These are phyloP conservation scores for Leptodactylus fallax DNA, from an alignment of 2,797 vertebrate species.

Conservation along the genomic window DNA sequence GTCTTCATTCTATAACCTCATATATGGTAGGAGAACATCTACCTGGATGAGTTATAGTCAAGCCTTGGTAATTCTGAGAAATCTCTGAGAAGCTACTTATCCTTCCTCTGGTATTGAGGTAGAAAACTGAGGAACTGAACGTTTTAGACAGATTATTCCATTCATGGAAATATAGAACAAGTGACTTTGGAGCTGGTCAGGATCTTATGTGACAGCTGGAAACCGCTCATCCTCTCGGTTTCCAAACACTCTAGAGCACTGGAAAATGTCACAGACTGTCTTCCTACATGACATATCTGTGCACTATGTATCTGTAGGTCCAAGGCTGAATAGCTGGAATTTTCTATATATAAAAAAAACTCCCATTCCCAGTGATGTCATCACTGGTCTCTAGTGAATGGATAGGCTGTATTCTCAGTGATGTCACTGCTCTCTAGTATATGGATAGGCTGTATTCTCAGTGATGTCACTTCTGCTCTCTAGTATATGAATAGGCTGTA, in stretches of 20 bases:
- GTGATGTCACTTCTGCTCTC: not conserved
- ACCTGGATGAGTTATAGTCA: not conserved
- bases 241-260: not conserved
- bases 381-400: not conserved
- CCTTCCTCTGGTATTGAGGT: not conserved
- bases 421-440: not conserved
- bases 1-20: not conserved
- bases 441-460: not conserved
- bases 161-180: not conserved
- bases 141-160: conserved; percentile 2
- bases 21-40: conserved; percentile 3
- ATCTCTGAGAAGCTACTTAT: not conserved
- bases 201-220: not conserved
- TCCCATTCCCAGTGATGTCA: not conserved
- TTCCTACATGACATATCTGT: not conserved
- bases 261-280: not conserved
- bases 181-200: not conserved
- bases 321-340: not conserved
- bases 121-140: not conserved
- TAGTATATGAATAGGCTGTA: not conserved
- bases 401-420: not conserved
- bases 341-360: not conserved
- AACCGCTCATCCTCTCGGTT: not conserved
- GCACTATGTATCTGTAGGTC: not conserved
- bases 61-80: not conserved